Base-by-base conservation (phyloP, 2,797 vertebrate species). In the Karalla daura region DNA sequence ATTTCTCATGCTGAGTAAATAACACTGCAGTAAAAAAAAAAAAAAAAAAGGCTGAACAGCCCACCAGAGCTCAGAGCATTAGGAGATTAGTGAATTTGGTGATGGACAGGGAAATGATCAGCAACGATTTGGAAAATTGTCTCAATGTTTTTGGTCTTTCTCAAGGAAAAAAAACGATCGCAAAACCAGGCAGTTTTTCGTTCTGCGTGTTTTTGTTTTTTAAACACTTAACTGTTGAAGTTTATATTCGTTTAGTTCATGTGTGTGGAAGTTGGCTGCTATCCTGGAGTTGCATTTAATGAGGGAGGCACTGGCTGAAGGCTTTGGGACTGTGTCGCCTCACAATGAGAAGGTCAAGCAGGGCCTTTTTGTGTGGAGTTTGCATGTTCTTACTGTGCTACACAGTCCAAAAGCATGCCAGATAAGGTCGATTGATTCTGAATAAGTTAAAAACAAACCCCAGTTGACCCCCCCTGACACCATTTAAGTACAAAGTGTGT, bases 41-140 rank as follows among this genome's bases (percentile, higher is more conserved):
- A 18, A 45, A 53, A 25, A 50, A 67, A 36, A 35, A 51, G 60
- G 60, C 54, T 59, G 56, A 81, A 43, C 36, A n/a, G 20, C 33
- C 32, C 36, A 14, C 17, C 33, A 13, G 33, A 76, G 70, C 28
- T 33, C 24, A 72, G 61, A 40, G 18, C 17, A 72, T 70, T 67
- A 63, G 25, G 47, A 21, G 28, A 25, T 68, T 25, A 32, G 62
- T 28, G 30, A 7, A 54, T 59, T 45, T 50, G n/a, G 33, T 52
- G 25, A 68, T 27, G 61, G 35, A 58, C 11, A 14, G 17, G 17
- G 33, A 44, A 28, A 51, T 43, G 23, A 70, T 46, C 20, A 2
- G 17, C 10, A 40, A 10, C 27, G 15, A 8, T 49, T 62, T 52
- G 50, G 18, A 27, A 46, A 37, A 35, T 36, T 20, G 8, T 47